Evolutionary conservation across 2,888 invertebrate species (phyloP).

Genomic region (Rhingia campestris): DNA sequence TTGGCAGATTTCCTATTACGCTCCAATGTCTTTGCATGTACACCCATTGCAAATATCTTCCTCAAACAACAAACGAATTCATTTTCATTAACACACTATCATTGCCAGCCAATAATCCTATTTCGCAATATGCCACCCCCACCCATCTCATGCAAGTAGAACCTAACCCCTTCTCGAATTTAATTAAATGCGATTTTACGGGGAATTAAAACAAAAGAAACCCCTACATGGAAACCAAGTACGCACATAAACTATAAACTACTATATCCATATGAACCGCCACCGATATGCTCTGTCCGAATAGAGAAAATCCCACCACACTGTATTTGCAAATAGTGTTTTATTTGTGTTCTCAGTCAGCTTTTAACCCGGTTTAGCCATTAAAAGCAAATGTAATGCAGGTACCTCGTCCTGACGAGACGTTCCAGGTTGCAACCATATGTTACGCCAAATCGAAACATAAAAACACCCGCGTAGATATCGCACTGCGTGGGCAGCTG

Average conservation of each 20-base stretch:
- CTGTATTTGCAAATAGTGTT: background rate
- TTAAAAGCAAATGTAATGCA: slow-evolving; percentile 23
- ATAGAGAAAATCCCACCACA: background rate
- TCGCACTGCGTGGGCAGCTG: slow-evolving; percentile 2
- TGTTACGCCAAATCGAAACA: background rate
- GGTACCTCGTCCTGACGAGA: background rate
- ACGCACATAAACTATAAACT: background rate
- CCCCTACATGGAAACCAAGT: background rate
- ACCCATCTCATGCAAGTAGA: slow-evolving; percentile 8
- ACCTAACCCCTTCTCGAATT: slow-evolving; percentile 34
- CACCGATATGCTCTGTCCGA: background rate
- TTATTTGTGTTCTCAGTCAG: slow-evolving; percentile 12
- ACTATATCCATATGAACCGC: background rate
- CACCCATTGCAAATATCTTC: slow-evolving; percentile 6
- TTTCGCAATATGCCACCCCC: slow-evolving; percentile 25
- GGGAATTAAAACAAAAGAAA: slow-evolving; percentile 8
- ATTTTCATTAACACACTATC: slow-evolving; percentile 46
- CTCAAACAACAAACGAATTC: slow-evolving; percentile 17
- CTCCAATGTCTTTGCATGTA: background rate
- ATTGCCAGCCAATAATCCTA: slow-evolving; percentile 41
- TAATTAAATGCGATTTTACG: slow-evolving; percentile 37
- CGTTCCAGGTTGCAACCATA: slow-evolving; percentile 21
- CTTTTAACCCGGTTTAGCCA: slow-evolving; percentile 6
- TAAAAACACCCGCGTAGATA: background rate
- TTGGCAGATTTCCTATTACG: background rate